Base-by-base conservation (phyloP, 2,888 invertebrate species). In the Ormyrus pomaceus region DNA sequence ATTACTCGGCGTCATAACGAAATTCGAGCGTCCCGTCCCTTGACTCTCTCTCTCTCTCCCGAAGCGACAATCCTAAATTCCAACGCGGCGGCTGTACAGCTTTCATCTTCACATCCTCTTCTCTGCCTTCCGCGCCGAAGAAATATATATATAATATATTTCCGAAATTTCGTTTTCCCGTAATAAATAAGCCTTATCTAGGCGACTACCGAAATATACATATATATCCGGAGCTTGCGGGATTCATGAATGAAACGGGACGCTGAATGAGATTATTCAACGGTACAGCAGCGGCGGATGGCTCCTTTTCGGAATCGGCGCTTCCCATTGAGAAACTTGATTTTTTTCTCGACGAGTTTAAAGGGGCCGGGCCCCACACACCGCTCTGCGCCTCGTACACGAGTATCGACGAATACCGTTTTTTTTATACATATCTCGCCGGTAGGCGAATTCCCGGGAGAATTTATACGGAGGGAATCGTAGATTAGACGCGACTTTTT, bases 201-300 rank as follows among this genome's bases (percentile, higher is more conserved):
- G 48, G 46, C 11, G 45, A 58, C 34, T 34, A 34, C 59, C 19
- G 34, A 73, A 74, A 70, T 19, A 19, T 19, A 19, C 19, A 34
- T 34, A 34, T 4, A 34, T 34, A 34, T 65, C 61, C 66, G 59
- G 48, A 45, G 9, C 62, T 71, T 65, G 74, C 77, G 58, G 65
- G 81, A 81, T 81, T 77, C 77, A 81, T 81, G 77, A 81, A 77
- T 81, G 74, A 46, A 80, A 53, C 64, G 69, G 62, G 34, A 65
- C 46, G 34, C 13, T 65, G 59, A 70, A 70, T 70, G 56, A 56
- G 69, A 75, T 69, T 76, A 71, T 80, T 80, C n/a, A 80, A 81
- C 81, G 81, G 81, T 81, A 74, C 50, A 70, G 19, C 34, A 34
- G 13, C 6, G 50, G 13, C 45, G 34, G 59, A 69, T 48, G 53